Conservation (phyloP, 2,888 invertebrate genomes). For the Chymomyza fuscimana region DNA sequence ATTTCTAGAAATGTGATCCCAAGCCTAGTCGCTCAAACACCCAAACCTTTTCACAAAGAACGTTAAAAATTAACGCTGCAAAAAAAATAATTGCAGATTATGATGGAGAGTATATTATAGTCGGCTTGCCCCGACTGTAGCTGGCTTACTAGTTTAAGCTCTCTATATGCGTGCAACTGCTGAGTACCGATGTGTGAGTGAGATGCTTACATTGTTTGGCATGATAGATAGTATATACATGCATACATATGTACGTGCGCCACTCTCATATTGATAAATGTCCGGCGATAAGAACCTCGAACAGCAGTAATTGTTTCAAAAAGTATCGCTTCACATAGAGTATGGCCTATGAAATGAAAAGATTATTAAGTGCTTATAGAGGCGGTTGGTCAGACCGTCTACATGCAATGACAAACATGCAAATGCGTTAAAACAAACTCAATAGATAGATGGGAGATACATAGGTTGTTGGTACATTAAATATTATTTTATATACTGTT, state of each 20-base stretch:
- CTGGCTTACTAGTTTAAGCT: too few relatives aligned
- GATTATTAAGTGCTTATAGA: constrained; percentile 8
- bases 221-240: background rate
- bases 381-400: constrained; percentile 7
- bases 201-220: background rate
- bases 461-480: constrained; percentile 24
- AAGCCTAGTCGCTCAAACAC: too few relatives aligned
- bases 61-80: too few relatives aligned
- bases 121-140: too few relatives aligned
- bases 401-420: constrained; percentile 34
- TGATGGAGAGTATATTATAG: too few relatives aligned
- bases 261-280: constrained; percentile 27
- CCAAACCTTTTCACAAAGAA: too few relatives aligned
- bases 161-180: too few relatives aligned
- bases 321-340: background rate
- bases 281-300: constrained; percentile 31
- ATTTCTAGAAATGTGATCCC: too few relatives aligned
- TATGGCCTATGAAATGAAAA: background rate
- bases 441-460: background rate
- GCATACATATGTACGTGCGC: background rate
- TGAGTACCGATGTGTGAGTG: background rate
- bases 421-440: constrained; percentile 9
- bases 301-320: constrained; percentile 8
- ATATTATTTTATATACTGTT: background rate
- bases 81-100: too few relatives aligned